Percentiles rank a stretch among this genome's conserved stretches.
Conservation (phyloP, 2,888 invertebrate species). For the Euproctis similis region DNA sequence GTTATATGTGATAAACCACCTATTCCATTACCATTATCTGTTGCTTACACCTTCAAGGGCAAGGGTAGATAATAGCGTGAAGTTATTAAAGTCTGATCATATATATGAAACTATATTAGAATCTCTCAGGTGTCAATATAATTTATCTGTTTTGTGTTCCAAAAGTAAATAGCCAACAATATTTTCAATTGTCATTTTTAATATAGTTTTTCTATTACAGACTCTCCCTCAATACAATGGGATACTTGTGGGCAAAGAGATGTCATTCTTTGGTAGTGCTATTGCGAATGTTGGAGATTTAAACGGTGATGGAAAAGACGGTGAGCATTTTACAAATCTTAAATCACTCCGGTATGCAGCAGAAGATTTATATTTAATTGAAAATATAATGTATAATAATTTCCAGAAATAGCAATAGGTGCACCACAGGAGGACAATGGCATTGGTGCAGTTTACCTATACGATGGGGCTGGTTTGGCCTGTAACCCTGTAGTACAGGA, state of each 20-base stretch:
- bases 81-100: no score
- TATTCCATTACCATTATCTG: no score
- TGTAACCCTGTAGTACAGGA: conserved; percentile 3
- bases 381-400: not conserved
- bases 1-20: no score
- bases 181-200: no score
- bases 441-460: conserved; percentile 45
- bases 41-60: no score
- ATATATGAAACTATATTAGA: no score
- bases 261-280: conserved; percentile 28
- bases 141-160: no score
- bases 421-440: conserved; percentile 46
- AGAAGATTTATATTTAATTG: not conserved
- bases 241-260: conserved; percentile 24
- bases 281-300: conserved; percentile 29
- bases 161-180: no score
- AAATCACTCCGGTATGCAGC: no score
- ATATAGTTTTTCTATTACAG: conserved; percentile 7
- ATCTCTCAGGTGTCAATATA: no score
- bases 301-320: conserved; percentile 26
- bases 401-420: conserved; percentile 45
- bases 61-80: no score
- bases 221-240: not conserved
- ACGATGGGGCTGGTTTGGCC: conserved; percentile 33
- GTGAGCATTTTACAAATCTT: conserved; percentile 13